phyloP scores from a whole-genome alignment of 1,140 invertebrate species.

The Cotesia glomerata region DNA sequence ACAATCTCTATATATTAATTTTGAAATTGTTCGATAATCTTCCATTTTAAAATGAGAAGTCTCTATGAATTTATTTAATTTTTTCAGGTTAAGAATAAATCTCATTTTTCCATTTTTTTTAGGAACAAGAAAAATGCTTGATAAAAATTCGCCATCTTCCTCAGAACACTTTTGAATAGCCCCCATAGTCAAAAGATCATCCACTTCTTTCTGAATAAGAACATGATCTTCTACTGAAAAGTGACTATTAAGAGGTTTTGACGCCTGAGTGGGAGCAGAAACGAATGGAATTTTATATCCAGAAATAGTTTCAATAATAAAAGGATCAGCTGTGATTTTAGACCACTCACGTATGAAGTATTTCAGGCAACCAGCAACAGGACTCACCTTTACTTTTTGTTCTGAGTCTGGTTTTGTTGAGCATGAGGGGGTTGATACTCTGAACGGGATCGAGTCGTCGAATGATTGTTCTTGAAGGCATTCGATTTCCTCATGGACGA shows the following conservation, averaged over 20 bases:
- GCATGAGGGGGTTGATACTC: background rate
- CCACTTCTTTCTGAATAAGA: slow-evolving; percentile 14
- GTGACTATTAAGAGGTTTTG: background rate
- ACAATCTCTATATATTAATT: slow-evolving; percentile 31
- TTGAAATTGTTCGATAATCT: slow-evolving; percentile 36
- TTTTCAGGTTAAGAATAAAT: slow-evolving; percentile 41
- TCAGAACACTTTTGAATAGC: slow-evolving; percentile 14
- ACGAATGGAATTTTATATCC: slow-evolving; percentile 35
- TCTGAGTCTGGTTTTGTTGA: background rate
- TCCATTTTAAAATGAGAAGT: slow-evolving; percentile 39
- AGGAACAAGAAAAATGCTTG: slow-evolving; percentile 35
- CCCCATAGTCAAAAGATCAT: background rate
- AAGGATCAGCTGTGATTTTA: slow-evolving; percentile 27
- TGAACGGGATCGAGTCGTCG: too few species aligned
- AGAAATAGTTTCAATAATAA: slow-evolving; percentile 23
- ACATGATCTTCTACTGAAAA: background rate
- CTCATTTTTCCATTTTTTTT: slow-evolving; percentile 39
- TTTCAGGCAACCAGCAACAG: slow-evolving; percentile 21
- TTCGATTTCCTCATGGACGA: background rate
- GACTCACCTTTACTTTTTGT: slow-evolving; percentile 13
- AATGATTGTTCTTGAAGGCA: too few species aligned
- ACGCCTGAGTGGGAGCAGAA: slow-evolving; percentile 2
- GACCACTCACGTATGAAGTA: slow-evolving; percentile 23
- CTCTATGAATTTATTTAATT: slow-evolving; percentile 37
- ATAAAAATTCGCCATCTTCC: slow-evolving; percentile 32